Evolutionary conservation across 2,888 invertebrate genomes (phyloP).

Genomic region (Pachymerium ferrugineum): DNA sequence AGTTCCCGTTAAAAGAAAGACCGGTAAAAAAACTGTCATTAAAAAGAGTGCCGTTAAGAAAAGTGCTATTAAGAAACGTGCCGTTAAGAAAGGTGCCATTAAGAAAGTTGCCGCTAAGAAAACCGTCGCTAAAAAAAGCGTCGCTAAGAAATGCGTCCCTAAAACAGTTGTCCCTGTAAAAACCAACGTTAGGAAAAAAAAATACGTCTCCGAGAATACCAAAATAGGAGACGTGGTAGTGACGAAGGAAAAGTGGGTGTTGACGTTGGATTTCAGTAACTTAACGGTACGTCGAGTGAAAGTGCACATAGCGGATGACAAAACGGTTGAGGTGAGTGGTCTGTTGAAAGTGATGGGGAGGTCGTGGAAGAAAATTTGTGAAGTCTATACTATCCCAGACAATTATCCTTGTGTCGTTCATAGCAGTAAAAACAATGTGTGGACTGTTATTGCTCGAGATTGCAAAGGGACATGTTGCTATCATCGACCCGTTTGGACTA

Average conservation of each 20-base stretch:
- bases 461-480: neutral
- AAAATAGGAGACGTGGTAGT: neutral
- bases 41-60: too few relatives aligned
- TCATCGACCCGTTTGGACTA: neutral
- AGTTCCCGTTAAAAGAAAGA: too few relatives aligned
- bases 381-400: neutral
- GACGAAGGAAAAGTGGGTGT: neutral
- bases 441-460: neutral
- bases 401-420: neutral
- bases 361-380: neutral
- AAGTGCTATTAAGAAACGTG: too few relatives aligned
- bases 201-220: too few relatives aligned
- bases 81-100: too few relatives aligned
- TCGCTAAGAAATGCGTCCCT: too few relatives aligned
- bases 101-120: too few relatives aligned
- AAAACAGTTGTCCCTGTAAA: too few relatives aligned
- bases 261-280: neutral
- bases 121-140: too few relatives aligned
- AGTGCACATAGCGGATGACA: neutral
- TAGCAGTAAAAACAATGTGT: neutral
- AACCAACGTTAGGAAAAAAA: too few relatives aligned
- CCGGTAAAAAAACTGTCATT: too few relatives aligned
- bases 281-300: neutral
- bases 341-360: neutral
- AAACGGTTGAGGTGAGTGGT: neutral